Base-by-base conservation (phyloP, 2,888 invertebrate species). In the Drosophila meridionalis region DNA sequence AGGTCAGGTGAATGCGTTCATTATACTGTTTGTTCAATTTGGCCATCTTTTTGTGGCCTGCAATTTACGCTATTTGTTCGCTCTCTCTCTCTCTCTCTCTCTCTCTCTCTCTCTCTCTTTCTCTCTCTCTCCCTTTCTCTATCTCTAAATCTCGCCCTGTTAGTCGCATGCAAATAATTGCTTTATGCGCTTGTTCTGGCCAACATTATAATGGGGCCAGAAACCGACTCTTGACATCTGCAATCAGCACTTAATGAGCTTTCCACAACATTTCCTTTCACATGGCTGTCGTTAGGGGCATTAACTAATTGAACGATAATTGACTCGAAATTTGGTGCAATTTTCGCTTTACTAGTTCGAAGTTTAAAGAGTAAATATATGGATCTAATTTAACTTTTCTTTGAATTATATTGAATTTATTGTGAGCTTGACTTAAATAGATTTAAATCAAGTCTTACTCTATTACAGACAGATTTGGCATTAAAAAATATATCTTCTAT, bases 141-240 rank as follows among this genome's bases (percentile, higher is more conserved):
- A 3, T 3, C 71, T 64, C 57, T 56, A 47, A 14, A 38, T 52
- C 14, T 6, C 32, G 6, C 2, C 9, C 43, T 11, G 26, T 12
- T 70, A 65, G 61, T 42, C 61, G 88, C 83, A 85, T 86, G 85
- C 85, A 88, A 88, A 85, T 85, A 85, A 85, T 85, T 85, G 85
- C 88, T 88, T 78, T 82, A 82, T 83, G 62, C 71, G 69, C 81
- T 83, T 85, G 88, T 87, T 76, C 61, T 62, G 71, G 42, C 73
- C 69, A 73, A 67, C 78, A 72, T 75, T 73, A 76, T 82, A 71
- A 74, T 45, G 66, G 67, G 66, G 66, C 58, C 73, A 59, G 32
- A 63, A 50, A 30, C 56, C 58, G 50, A 57, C 70, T 45, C 65
- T 64, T 71, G 69, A 82, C 82, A 80, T 71, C 55, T 72, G 65